Percentiles rank a stretch among this genome's conserved stretches.
Conservation (phyloP, 1,140 invertebrate species). For the Calliopsis andreniformis region DNA sequence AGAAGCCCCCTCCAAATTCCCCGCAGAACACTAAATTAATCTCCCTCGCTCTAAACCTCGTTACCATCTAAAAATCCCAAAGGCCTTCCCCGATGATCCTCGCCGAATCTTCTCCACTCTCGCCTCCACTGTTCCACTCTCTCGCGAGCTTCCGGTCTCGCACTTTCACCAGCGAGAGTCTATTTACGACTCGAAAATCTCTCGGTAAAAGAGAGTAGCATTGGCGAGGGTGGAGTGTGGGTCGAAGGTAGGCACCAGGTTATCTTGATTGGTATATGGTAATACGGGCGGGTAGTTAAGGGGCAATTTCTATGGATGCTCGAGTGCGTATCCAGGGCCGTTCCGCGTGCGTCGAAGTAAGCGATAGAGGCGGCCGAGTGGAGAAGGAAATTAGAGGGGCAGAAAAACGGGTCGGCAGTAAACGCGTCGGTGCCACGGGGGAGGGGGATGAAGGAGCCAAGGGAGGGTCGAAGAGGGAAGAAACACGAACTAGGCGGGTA, state of each 20-base stretch:
- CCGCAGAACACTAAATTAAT: too few relatives aligned
- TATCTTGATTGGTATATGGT: slow-evolving; percentile 69
- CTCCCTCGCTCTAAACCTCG: too few relatives aligned
- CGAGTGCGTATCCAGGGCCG: slow-evolving; percentile 40
- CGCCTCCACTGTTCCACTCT: too few relatives aligned
- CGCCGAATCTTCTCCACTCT: neutral
- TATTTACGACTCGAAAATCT: slow-evolving; percentile 50
- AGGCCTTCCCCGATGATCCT: too few relatives aligned
- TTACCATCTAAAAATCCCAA: too few relatives aligned
- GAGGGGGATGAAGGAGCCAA: slow-evolving; percentile 9
- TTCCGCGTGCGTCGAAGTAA: slow-evolving; percentile 38
- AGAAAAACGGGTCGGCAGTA: neutral
- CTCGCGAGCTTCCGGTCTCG: neutral
- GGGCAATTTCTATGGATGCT: slow-evolving; percentile 67
- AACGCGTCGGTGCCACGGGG: slow-evolving; percentile 19
- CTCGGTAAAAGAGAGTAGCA: slow-evolving; percentile 8
- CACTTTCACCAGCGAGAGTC: neutral
- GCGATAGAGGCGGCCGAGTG: slow-evolving; percentile 24
- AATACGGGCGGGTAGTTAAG: slow-evolving; percentile 56
- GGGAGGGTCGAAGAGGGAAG: slow-evolving; percentile 49
- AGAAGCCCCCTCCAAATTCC: too few relatives aligned
- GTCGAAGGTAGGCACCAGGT: slow-evolving; percentile 44
- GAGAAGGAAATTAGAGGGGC: slow-evolving; percentile 24
- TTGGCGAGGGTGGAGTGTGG: neutral
- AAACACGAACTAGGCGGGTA: slow-evolving; percentile 69